phyloP scores from a whole-genome alignment of 1,140 invertebrate species.

The Rhizoglyphus robini region DNA sequence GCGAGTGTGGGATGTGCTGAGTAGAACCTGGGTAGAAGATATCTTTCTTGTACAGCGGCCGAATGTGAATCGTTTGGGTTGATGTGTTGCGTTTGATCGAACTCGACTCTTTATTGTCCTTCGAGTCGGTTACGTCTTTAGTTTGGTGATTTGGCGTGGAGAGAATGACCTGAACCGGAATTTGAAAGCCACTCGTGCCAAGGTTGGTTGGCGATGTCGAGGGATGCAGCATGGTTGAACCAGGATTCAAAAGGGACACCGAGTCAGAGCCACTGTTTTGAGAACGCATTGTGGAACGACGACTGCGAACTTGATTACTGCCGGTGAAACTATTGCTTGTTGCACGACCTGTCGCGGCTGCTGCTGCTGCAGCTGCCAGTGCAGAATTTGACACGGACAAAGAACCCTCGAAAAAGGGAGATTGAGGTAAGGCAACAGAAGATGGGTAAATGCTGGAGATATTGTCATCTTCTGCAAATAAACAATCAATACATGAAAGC shows the following conservation, averaged over 20 bases:
- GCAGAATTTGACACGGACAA: no score
- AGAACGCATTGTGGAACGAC: conserved; percentile 4
- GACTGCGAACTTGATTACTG: neutral
- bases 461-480: neutral
- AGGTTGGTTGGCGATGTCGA: neutral
- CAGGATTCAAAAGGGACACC: neutral
- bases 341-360: neutral
- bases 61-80: conserved; percentile 42
- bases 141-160: neutral
- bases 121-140: neutral
- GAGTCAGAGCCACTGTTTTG: conserved; percentile 1
- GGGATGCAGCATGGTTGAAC: neutral
- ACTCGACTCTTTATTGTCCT: neutral
- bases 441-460: neutral
- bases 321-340: no score
- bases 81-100: neutral
- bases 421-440: neutral
- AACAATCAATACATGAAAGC: no score
- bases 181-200: neutral
- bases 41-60: conserved; percentile 87
- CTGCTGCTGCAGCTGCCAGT: neutral
- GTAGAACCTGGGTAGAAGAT: conserved; percentile 96
- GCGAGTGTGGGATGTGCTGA: conserved; percentile 70
- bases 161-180: conserved; percentile 8
- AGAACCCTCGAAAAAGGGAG: neutral